Evolutionary conservation across 2,888 invertebrate species (phyloP), one percentile per base, ranked within the genome.

Genomic region (Clusia tigrina): DNA sequence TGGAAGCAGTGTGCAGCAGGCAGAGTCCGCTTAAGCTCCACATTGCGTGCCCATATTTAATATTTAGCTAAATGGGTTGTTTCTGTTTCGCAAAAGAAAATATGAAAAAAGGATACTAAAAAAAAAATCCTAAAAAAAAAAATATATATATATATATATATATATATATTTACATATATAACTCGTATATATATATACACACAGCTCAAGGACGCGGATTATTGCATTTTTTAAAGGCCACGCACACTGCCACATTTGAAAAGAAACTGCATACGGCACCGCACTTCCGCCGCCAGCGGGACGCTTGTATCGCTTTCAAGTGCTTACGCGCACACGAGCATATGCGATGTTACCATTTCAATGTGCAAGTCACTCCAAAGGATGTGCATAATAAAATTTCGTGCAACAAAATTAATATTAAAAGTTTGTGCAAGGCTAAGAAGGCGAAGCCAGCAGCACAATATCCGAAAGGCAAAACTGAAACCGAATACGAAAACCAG

Each of bases 1-100:
- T 42, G 20, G 48, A 48, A 15, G 20, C 2, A 20, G 48, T 48
- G 48, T 15, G 48, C 48, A 22, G 3, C n/a, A 32, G 42, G 48
- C 20, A 20, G 12, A 32, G 12, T 6, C 12, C 6, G 48, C 20
- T 18, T 18, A 15, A 18, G 22, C 18, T 46, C 48, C 48, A 25
- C n/a, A 48, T 57, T 67, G 74, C 74, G 75, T 74, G 74, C 63
- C 61, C 42, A 64, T 63, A 68, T 66, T 67, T 72, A 74, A 74
- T 74, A 74, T 70, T 71, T 58, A 73, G 12, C 22, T 6, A 48
- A 48, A 48, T 48, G 48, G 48, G 48, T 22, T 48, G 48, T 22
- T 48, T 48, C 22, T n/a, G n/a, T n/a, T n/a, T n/a, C n/a, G n/a
- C n/a, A n/a, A n/a, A n/a, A 22, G 6, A 32, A 10, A 42, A 42